These are phyloP conservation scores for Drosophila novamexicana DNA, from an alignment of 1,140 invertebrate genomes.

Conservation along the genomic window DNA sequence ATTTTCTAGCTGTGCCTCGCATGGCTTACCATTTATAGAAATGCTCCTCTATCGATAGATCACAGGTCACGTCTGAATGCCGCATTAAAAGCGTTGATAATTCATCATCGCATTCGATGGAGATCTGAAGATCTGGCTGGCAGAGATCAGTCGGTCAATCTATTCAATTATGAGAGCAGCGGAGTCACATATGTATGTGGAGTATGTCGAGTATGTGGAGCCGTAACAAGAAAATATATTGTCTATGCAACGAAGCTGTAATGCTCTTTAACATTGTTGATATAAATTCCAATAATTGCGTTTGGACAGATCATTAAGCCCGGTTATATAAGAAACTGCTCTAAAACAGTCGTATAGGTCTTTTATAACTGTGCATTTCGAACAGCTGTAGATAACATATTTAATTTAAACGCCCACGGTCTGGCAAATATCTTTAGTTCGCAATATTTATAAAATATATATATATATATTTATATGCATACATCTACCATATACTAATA, in stretches of 20 bases:
- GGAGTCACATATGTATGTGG: slow-evolving; percentile 25
- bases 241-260: background rate
- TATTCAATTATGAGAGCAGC: slow-evolving; percentile 43
- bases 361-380: background rate
- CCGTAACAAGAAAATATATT: background rate
- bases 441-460: too few species aligned
- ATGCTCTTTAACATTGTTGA: slow-evolving; percentile 10
- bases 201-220: background rate
- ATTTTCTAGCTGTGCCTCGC: background rate
- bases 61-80: slow-evolving; percentile 14
- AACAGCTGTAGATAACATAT: slow-evolving; percentile 1
- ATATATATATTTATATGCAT: background rate
- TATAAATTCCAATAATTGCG: background rate
- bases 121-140: slow-evolving; percentile 21
- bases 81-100: slow-evolving; percentile 42
- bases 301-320: background rate
- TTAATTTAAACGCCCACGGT: too few species aligned
- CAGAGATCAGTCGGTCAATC: slow-evolving; percentile 17
- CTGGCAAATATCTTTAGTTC: too few species aligned
- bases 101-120: slow-evolving; percentile 34
- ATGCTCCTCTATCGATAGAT: slow-evolving; percentile 8
- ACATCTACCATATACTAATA: background rate
- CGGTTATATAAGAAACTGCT: background rate
- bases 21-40: slow-evolving; percentile 23
- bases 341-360: background rate